Evolutionary conservation across 1,140 invertebrate genomes (phyloP).

Genomic region (Drosophila paulistorum): DNA sequence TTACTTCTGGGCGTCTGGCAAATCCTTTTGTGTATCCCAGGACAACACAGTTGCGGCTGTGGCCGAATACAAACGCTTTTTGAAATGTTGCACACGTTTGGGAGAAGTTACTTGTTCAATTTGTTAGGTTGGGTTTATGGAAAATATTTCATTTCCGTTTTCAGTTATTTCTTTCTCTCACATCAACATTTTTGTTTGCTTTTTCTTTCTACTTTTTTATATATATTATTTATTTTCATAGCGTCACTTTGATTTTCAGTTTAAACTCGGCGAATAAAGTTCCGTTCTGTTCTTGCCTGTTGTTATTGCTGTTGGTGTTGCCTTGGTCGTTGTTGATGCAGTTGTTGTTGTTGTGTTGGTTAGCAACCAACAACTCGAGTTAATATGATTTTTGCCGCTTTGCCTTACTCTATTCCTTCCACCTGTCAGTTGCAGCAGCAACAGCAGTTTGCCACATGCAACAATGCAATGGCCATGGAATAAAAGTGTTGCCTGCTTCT

Average conservation of each 20-base stretch:
- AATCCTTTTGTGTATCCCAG: slow-evolving; percentile 75
- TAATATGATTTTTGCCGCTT: slow-evolving; percentile 57
- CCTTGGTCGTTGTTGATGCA: slow-evolving; percentile 25
- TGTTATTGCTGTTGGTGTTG: slow-evolving; percentile 23
- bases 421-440: slow-evolving; percentile 71
- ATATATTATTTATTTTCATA: slow-evolving; percentile 14
- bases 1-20: slow-evolving; percentile 49
- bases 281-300: slow-evolving; percentile 18
- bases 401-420: slow-evolving; percentile 31
- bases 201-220: neutral
- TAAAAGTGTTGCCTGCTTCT: slow-evolving; percentile 37
- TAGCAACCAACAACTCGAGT: slow-evolving; percentile 48
- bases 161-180: neutral
- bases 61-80: slow-evolving; percentile 61
- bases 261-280: slow-evolving; percentile 36
- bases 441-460: slow-evolving; percentile 62
- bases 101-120: slow-evolving; percentile 42
- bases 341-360: slow-evolving; percentile 45
- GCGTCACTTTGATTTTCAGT: slow-evolving; percentile 52
- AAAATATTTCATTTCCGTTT: slow-evolving; percentile 59
- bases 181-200: neutral
- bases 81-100: slow-evolving; percentile 39
- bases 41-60: slow-evolving; percentile 69
- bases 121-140: slow-evolving; percentile 50
- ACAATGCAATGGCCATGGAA: slow-evolving; percentile 40